Conservation (phyloP, 2,113 vertebrate species). For the Forbesichthys papilliferus region DNA sequence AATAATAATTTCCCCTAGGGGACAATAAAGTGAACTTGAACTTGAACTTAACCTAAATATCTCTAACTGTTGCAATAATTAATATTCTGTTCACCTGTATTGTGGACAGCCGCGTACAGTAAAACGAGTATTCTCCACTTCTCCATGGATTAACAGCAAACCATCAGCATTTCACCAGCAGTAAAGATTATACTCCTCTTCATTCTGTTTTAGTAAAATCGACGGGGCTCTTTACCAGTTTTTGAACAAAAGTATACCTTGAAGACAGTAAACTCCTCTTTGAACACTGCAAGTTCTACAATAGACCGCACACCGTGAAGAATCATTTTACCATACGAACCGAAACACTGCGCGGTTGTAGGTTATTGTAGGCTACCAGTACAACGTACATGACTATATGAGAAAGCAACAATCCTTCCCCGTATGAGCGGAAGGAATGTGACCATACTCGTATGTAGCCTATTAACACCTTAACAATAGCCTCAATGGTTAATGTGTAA, state of each 20-base stretch:
- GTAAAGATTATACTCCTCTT: not conserved
- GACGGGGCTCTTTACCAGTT: too few species aligned
- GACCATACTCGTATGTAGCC: constrained; percentile 44
- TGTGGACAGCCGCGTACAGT: not conserved
- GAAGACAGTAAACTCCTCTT: too few species aligned
- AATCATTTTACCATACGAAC: too few species aligned
- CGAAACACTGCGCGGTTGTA: too few species aligned
- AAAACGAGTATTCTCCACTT: constrained; percentile 40
- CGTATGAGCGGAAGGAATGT: constrained; percentile 50
- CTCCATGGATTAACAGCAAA: not conserved
- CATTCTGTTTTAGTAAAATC: too few species aligned
- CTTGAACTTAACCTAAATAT: not conserved
- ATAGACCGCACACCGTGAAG: too few species aligned
- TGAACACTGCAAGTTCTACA: too few species aligned
- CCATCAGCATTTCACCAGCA: constrained; percentile 27
- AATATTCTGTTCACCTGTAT: constrained; percentile 37
- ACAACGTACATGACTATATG: not conserved
- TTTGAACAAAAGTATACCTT: too few species aligned
- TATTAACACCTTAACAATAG: constrained; percentile 5
- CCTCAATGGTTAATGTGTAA: not conserved
- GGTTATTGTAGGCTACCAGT: too few species aligned
- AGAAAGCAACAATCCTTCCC: not conserved
- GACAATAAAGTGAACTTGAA: too few species aligned
- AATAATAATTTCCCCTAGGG: too few species aligned
- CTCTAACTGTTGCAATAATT: not conserved